Evolutionary conservation across 2,888 invertebrate genomes (phyloP), one percentile per base, ranked within the genome.

Genomic region (Oscheius sp.): DNA sequence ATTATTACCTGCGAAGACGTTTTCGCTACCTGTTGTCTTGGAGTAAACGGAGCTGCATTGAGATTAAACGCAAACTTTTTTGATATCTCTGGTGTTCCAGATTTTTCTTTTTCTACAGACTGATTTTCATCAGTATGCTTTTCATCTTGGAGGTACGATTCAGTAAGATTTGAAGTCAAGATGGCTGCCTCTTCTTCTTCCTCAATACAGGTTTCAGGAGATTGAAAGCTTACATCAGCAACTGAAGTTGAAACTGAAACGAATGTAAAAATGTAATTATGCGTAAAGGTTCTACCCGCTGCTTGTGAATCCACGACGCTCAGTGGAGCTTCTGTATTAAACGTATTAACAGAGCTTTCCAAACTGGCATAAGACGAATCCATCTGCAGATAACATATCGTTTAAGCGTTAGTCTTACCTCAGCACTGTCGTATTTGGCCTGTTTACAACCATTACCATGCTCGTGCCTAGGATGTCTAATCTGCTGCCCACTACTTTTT

Each of bases 21-120:
- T 5, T 69, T 69, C 0, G 82, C 75, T 21, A 77, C 66, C n/a
- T 18, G 18, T 23, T 78, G 79, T 18, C 69, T 25, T 52, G 83
- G 83, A 25, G 80, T 80, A 66, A 83, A 83, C 18, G 76, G 80
- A 3, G 82, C 78, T 21, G 83, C 83, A 69, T 83, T 77, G 23
- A 78, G 76, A 63, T 83, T 83, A 73, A 83, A 83, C 29, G 79
- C 69, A 73, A 83, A 83, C n/a, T 71, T 71, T 52, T 71, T 71
- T 9, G 18, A 3, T 25, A 16, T 23, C 21, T 55, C 21, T 23
- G 21, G 5, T 25, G 7, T 55, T 55, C 23, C 55, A 13, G 18
- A n/a, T 23, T 55, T 55, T 55, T 55, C 55, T 7, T 55, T 21
- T 3, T 49, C 49, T 13, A 7, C 49, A 7, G 49, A 49, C 13